Conservation (phyloP, 2,888 invertebrate species). For the Tetragnatha montana region DNA sequence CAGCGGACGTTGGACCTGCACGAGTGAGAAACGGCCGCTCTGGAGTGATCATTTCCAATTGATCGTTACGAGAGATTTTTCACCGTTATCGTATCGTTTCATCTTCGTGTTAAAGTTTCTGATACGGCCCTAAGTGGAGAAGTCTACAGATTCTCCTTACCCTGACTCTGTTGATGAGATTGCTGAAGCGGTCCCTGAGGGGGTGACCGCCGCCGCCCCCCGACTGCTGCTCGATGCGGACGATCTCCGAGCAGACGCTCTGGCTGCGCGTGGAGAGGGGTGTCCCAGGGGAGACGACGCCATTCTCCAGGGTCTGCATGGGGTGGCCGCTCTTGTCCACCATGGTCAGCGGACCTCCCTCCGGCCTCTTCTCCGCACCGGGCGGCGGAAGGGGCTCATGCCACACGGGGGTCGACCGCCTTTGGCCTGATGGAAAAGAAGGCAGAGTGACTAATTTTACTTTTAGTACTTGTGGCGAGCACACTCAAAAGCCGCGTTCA, state of each 20-base stretch:
- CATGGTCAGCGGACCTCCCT: constrained; percentile 37
- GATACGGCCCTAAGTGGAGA: too few relatives aligned
- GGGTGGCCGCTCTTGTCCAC: constrained; percentile 32
- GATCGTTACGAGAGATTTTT: too few relatives aligned
- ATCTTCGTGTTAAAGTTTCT: too few relatives aligned
- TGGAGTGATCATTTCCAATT: too few relatives aligned
- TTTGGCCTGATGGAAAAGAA: background rate
- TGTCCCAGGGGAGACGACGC: constrained; percentile 29
- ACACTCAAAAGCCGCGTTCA: too few relatives aligned
- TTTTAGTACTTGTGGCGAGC: too few relatives aligned
- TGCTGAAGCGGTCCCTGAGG: constrained; percentile 14
- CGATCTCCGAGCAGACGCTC: constrained; percentile 68
- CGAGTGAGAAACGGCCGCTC: too few relatives aligned
- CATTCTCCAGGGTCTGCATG: constrained; percentile 67
- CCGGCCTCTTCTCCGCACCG: background rate
- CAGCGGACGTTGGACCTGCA: too few relatives aligned
- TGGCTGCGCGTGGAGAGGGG: constrained; percentile 46
- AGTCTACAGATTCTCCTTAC: constrained; percentile 22
- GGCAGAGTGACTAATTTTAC: too few relatives aligned
- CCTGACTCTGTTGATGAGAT: constrained; percentile 61
- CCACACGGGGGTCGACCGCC: background rate
- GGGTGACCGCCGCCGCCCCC: background rate
- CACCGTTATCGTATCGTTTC: too few relatives aligned
- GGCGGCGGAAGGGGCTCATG: background rate
- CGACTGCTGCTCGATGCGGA: constrained; percentile 65